Conservation (phyloP, 1,140 invertebrate species). For the Mizuhopecten yessoensis region DNA sequence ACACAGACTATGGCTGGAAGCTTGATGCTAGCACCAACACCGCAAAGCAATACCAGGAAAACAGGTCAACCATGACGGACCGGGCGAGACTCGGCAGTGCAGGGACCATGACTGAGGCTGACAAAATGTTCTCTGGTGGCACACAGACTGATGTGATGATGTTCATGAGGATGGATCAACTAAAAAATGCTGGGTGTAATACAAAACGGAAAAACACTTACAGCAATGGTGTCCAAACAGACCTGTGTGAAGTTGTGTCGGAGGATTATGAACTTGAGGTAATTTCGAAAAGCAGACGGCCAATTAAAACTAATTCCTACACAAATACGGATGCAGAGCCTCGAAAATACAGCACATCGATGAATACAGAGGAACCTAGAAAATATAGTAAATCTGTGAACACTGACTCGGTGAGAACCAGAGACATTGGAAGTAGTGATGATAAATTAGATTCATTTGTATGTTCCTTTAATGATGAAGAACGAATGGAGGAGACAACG, state of each 20-base stretch:
- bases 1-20: slow-evolving; percentile 78
- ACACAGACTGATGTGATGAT: slow-evolving; percentile 77
- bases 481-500: slow-evolving; percentile 65
- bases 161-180: slow-evolving; percentile 73
- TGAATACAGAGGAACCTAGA: slow-evolving; percentile 58
- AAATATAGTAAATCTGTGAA: slow-evolving; percentile 62
- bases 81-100: slow-evolving; percentile 64
- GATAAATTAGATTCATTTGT: slow-evolving; percentile 66
- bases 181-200: slow-evolving; percentile 75
- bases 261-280: slow-evolving; percentile 72
- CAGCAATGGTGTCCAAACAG: slow-evolving; percentile 72
- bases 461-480: slow-evolving; percentile 63
- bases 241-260: slow-evolving; percentile 64
- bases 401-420: slow-evolving; percentile 55
- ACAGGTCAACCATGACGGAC: slow-evolving; percentile 81
- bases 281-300: slow-evolving; percentile 62
- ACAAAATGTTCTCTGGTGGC: slow-evolving; percentile 50
- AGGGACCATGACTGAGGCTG: slow-evolving; percentile 78
- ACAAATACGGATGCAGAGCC: neutral
- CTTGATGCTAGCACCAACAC: slow-evolving; percentile 80
- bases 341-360: slow-evolving; percentile 50
- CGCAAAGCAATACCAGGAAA: slow-evolving; percentile 66
- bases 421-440: slow-evolving; percentile 66
- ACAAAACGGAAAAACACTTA: slow-evolving; percentile 69
- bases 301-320: slow-evolving; percentile 47